Evolutionary conservation across 2,888 invertebrate species (phyloP), one percentile per base, ranked within the genome.

Genomic region (Rhaphigaster nebulosa): DNA sequence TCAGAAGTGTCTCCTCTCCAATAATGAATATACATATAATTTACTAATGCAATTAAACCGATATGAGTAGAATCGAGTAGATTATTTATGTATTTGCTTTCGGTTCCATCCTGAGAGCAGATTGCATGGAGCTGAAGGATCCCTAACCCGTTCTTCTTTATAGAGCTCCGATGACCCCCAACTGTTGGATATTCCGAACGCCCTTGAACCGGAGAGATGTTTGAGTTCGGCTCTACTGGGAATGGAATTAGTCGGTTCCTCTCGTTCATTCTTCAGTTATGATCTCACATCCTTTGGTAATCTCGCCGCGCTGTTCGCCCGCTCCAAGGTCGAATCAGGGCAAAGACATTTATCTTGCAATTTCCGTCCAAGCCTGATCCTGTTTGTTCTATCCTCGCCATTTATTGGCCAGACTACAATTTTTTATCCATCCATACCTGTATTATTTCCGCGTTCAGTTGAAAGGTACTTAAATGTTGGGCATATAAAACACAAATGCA

Each of bases 221-320:
- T 84, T 26, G 45, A 50, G 15, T 45, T 45, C 4, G 84, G n/a
- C 45, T 50, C 45, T 84, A 84, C 84, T 84, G 45, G 45, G 45
- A 84, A 84, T 45, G 84, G 84, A 84, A 84, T 84, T 84, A 84
- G 84, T 84, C n/a, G 45, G 84, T 45, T 45, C 84, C 45, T 50
- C n/a, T 45, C 84, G 38, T 0, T n/a, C 84, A 84, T 84, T 84
- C 84, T 84, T 84, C 15, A 84, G 84, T n/a, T n/a, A 50, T 84
- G 84, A 84, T 84, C 84, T 84, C 84, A 84, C 84, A 84, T 84
- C 84, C 84, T 84, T n/a, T 18, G 84, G 84, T 84, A 50, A 84
- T 84, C 84, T 84, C 41, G 29, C 23, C 41, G 80, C 65, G 20
- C 26, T 41, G 34, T 38, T 76, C 76, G 6, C 18, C 41, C 5